Conservation (phyloP, 2,113 vertebrate genomes). For the Daphoenositta chrysoptera region DNA sequence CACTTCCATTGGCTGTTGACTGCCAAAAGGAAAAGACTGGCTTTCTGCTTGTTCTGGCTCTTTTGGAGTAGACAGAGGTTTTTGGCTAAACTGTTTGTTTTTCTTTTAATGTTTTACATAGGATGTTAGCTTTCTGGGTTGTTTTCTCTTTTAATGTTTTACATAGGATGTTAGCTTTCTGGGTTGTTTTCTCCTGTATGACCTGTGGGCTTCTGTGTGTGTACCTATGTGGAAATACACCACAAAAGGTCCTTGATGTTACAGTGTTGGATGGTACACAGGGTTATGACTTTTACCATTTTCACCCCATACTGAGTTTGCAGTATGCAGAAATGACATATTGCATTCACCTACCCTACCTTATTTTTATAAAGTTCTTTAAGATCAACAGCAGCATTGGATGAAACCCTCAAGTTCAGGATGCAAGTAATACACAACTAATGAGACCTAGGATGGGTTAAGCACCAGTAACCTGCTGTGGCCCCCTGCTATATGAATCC, state of each 20-base stretch:
- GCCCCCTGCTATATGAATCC: fast-evolving
- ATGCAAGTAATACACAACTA: not conserved
- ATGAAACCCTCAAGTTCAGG: not conserved
- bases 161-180: not conserved
- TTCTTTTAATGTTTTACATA: not conserved
- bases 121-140: not conserved
- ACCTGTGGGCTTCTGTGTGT: not conserved
- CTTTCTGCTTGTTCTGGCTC: not conserved
- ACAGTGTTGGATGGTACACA: not conserved
- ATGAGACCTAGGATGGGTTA: not conserved
- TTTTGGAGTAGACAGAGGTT: not conserved
- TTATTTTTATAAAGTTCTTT: not conserved
- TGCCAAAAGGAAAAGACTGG: not conserved
- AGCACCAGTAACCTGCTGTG: not conserved
- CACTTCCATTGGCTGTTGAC: not conserved
- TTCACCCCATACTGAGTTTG: not conserved
- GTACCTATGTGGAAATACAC: not conserved
- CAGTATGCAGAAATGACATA: not conserved
- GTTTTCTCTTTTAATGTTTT: not conserved
- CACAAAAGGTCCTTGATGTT: not conserved
- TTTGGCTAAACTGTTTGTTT: not conserved
- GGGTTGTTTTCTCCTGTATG: not conserved
- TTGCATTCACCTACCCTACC: not conserved
- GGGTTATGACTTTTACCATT: not conserved
- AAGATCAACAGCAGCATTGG: not conserved